Percentiles rank a stretch among this genome's conserved stretches.
Conservation (phyloP, 2,797 vertebrate species). For the Epinephelus awoara region DNA sequence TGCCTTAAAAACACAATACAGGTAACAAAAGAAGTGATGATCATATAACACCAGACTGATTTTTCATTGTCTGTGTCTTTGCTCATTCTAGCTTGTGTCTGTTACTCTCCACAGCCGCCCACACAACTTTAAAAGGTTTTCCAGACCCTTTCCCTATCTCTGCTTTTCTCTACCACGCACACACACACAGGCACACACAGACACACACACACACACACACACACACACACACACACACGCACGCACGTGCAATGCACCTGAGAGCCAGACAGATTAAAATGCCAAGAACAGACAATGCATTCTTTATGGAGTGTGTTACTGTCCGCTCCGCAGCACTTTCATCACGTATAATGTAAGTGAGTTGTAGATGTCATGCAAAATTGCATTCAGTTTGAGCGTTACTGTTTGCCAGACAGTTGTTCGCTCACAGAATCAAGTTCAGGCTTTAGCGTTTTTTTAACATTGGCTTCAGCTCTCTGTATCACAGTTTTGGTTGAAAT, state of each 20-base stretch:
- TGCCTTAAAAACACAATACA: conserved; percentile 10
- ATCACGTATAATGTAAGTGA: conserved; percentile 44
- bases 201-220: background rate
- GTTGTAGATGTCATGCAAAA: conserved; percentile 47
- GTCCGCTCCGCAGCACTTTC: conserved; percentile 44
- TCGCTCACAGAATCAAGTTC: conserved; percentile 14
- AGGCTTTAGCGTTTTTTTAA: background rate
- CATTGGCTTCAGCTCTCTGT: background rate
- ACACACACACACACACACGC: conserved; percentile 24
- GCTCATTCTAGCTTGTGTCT: conserved; percentile 42
- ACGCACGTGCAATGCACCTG: conserved; percentile 48
- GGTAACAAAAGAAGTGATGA: conserved; percentile 14
- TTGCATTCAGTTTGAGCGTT: conserved; percentile 35
- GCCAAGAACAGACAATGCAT: conserved; percentile 64
- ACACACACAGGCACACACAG: background rate
- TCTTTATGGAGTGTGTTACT: conserved; percentile 61
- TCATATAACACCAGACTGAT: conserved; percentile 46
- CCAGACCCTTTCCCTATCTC: conserved; percentile 63
- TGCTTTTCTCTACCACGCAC: conserved; percentile 51
- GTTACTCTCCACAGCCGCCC: conserved; percentile 56
- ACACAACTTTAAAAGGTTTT: conserved; percentile 74
- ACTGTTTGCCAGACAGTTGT: conserved; percentile 25
- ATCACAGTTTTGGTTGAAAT: conserved; percentile 15
- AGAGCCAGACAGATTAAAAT: conserved; percentile 65
- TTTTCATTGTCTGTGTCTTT: conserved; percentile 57